Conservation (phyloP, 2,888 invertebrate genomes). For the Meiosimyza decipiens region DNA sequence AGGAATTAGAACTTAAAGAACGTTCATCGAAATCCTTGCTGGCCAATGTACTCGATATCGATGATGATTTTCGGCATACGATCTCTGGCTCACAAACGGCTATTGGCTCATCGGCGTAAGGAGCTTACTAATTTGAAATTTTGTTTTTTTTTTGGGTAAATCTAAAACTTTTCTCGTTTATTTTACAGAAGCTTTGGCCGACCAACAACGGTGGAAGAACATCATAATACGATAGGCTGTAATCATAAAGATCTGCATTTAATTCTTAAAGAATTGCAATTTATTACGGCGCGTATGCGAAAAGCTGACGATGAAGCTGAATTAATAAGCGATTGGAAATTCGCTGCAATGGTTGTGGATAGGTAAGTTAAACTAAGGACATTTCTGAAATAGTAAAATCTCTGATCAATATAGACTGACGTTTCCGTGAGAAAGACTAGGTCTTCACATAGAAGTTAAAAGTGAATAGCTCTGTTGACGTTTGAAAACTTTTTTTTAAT, state of each 20-base stretch:
- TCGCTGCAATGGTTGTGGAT: constrained; percentile 98
- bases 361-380: constrained; percentile 68
- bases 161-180: background rate
- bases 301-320: constrained; percentile 95
- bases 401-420: too few relatives aligned
- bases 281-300: constrained; percentile 93
- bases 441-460: too few relatives aligned
- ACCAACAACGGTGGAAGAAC: constrained; percentile 82
- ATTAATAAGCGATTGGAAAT: constrained; percentile 96
- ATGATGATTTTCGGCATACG: constrained; percentile 90
- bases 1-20: constrained; percentile 92
- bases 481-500: too few relatives aligned
- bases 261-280: constrained; percentile 92
- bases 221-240: constrained; percentile 73
- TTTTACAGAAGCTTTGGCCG: constrained; percentile 72
- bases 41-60: constrained; percentile 95
- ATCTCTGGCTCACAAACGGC: constrained; percentile 71
- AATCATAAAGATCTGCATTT: constrained; percentile 88
- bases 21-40: constrained; percentile 92
- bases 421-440: too few relatives aligned
- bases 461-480: too few relatives aligned
- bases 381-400: too few relatives aligned
- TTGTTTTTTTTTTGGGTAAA: background rate
- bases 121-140: constrained; percentile 34
- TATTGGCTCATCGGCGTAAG: constrained; percentile 75